Evolutionary conservation across 2,888 invertebrate genomes (phyloP).

Genomic region (Idaea straminata): DNA sequence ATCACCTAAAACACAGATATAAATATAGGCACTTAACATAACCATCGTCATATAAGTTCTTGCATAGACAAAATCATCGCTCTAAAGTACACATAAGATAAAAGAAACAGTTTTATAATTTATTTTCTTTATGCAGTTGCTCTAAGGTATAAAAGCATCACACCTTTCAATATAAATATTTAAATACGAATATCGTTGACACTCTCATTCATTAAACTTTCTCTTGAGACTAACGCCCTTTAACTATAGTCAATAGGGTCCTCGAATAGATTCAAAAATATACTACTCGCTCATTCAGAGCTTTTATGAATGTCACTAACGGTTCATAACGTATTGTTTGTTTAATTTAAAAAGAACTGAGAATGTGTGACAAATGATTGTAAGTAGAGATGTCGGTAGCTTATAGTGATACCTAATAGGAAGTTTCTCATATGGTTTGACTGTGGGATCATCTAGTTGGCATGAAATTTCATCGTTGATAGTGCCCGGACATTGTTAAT

Average conservation of each 20-base stretch:
- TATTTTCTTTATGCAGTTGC: background rate
- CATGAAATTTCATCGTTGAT: no score
- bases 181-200: constrained; percentile 42
- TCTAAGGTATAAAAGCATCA: constrained; percentile 27
- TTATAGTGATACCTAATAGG: background rate
- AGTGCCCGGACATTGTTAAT: no score
- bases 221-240: constrained; percentile 46
- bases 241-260: constrained; percentile 41
- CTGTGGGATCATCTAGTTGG: no score
- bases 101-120: background rate
- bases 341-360: background rate
- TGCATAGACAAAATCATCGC: no score
- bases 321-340: background rate
- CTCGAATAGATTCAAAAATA: constrained; percentile 38
- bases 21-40: no score
- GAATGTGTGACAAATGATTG: background rate
- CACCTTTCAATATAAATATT: constrained; percentile 41
- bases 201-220: constrained; percentile 53
- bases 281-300: constrained; percentile 16
- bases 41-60: no score
- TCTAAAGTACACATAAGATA: background rate
- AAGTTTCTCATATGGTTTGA: no score
- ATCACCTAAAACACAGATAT: no score
- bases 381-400: background rate
- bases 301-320: constrained; percentile 16